Base-by-base conservation (phyloP, 2,113 vertebrate species). In the Albula goreensis region DNA sequence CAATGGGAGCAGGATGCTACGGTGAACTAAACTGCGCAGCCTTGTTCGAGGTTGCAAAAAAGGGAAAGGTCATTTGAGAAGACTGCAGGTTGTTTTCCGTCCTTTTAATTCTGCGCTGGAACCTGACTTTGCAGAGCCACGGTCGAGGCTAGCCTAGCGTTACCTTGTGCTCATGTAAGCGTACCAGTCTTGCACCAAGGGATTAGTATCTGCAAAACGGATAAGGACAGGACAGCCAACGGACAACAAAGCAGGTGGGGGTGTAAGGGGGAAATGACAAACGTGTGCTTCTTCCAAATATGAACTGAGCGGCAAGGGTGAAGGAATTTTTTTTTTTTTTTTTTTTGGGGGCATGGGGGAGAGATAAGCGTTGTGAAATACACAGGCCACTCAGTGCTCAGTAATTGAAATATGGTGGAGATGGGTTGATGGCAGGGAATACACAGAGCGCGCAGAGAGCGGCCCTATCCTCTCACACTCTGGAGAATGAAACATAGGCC, bases 401-500 rank as follows among this genome's bases (percentile, higher is more conserved):
- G 11, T 57, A 83, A 82, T 83, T 8, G 49, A 80, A 85, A 70
- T 63, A 78, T 50, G 0, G 7, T 48, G 84, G 31, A 74, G 86
- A 85, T 25, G 13, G 84, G 56, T 80, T 81, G 70, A 74, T 74
- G 10, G n/a, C n/a, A 11, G 87, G 81, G 92, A 86, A 91, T 90
- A 83, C 80, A 88, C 88, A 56, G 15, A 85, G 89, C 78, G 84
- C 89, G 82, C 85, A 89, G 87, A 88, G 88, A 60, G 85, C 88
- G 87, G 81, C 83, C 82, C 88, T 84, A 25, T 31, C n/a, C 70
- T 90, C 50, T 63, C 78, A 81, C 88, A 87, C 89, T 85, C 90
- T 87, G 92, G 91, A 93, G 93, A 95, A 92, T 95, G 91, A 96
- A 93, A 94, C 90, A 93, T 92, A 91, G 89, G 90, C 91, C 89